Base-by-base conservation (phyloP, 1,140 invertebrate genomes). In the Belonocnema kinseyi region DNA sequence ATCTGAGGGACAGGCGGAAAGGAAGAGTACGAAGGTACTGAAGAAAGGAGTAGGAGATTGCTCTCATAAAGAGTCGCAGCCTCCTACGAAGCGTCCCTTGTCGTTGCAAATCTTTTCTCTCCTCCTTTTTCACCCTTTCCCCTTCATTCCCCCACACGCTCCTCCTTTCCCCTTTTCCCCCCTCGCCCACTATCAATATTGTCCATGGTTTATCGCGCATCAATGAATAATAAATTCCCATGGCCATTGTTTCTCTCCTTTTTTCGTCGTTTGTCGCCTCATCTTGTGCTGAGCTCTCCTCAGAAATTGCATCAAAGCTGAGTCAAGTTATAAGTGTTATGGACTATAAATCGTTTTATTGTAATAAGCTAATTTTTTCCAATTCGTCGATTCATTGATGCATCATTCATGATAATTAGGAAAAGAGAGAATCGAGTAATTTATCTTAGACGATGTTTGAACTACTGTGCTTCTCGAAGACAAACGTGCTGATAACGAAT, bases 21-120 rank as follows among this genome's bases (percentile, higher is more conserved):
- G 58, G 58, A 66, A 66, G 58, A 66, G 26, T 66, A 66, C 58
- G 58, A 66, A 66, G 58, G 21, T 33, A 66, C 58, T 66, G 58
- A 66, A 66, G 58, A 66, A 66, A 66, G 33, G 21, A 7, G 58
- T 66, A 66, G 26, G 58, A 66, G 58, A 66, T 66, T 66, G 58
- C 26, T 66, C 58, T 66, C 26, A 66, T 66, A 66, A 66, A 66
- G 58, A 66, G 58, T 66, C 40, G 58, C 58, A 66, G 26, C 58
- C 58, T 66, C 58, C 58, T 66, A 66, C 58, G 58, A 66, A 66
- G 58, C 58, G 58, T 66, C 21, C 58, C 58, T 66, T 66, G 58
- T 66, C 58, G 58, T 66, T 66, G 58, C 58, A 66, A 66, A 40
- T 66, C 58, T 66, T 66, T 26, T 40, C 13, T 58, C 13, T 58